A percentile compares a stretch with the other conserved stretches of the same genome.
These are phyloP conservation scores for Seriola dumerili DNA, from an alignment of 2,113 vertebrate genomes.

Conservation along the genomic window DNA sequence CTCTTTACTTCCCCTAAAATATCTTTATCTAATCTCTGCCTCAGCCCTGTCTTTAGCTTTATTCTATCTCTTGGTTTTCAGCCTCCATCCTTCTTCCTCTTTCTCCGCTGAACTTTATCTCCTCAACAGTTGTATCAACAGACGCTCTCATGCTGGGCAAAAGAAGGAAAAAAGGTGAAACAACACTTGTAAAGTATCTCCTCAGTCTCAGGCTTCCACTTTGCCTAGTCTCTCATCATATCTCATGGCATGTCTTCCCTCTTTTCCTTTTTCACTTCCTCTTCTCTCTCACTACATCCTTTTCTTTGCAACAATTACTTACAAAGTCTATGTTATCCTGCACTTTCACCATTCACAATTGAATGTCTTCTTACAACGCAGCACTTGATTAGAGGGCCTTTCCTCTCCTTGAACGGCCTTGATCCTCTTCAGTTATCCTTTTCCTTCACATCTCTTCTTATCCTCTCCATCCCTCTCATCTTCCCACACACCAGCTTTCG, in stretches of 20 bases:
- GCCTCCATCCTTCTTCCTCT: conserved; percentile 30
- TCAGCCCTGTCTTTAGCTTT: conserved; percentile 12
- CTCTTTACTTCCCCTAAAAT: neutral
- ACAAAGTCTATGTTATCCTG: neutral
- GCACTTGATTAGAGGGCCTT: too few relatives aligned
- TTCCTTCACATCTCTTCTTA: neutral
- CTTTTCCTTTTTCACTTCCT: conserved; percentile 29
- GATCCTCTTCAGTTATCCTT: neutral
- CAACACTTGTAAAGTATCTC: conserved; percentile 39
- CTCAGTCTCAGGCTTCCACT: conserved; percentile 37
- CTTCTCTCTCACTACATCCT: conserved; percentile 1
- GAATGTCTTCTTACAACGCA: neutral
- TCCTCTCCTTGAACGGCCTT: neutral
- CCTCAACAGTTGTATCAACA: conserved; percentile 57
- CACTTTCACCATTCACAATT: neutral
- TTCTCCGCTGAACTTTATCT: conserved; percentile 37
- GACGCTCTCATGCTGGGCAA: neutral
- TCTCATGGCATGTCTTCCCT: neutral
- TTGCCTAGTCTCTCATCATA: neutral
- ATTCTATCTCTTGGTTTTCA: conserved; percentile 24
- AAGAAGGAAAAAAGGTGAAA: conserved; percentile 28
- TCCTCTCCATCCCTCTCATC: neutral
- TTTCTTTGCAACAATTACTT: neutral
- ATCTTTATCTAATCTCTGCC: conserved; percentile 56
- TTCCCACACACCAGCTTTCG: conserved; percentile 31